Evolutionary conservation across 2,113 vertebrate species (phyloP).

Genomic region (Scartelaos histophorus): DNA sequence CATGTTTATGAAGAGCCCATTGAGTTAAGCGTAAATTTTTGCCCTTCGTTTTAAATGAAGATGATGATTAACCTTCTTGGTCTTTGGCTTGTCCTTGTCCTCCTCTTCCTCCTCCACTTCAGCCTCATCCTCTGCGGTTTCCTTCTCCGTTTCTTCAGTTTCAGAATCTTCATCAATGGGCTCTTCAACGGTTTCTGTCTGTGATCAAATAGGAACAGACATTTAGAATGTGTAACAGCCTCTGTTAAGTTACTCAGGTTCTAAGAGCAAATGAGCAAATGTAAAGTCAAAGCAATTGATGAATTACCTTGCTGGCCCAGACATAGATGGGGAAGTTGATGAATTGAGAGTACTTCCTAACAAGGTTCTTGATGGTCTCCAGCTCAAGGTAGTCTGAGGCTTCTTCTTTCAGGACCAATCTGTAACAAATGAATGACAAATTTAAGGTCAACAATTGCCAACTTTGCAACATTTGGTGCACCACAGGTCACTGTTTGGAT

Average conservation of each 20-base stretch:
- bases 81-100: conserved; percentile 96
- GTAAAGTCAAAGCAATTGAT: neutral
- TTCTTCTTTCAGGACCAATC: conserved; percentile 96
- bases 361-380: conserved; percentile 97
- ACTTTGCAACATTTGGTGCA: neutral
- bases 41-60: no score
- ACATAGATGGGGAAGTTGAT: conserved; percentile 99
- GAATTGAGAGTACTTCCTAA: conserved; percentile 97
- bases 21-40: neutral
- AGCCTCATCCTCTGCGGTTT: conserved; percentile 89
- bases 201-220: conserved; percentile 2
- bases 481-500: neutral
- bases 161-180: conserved; percentile 90
- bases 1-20: neutral
- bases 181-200: conserved; percentile 97
- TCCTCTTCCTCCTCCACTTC: conserved; percentile 96
- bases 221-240: neutral
- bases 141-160: conserved; percentile 87
- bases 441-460: neutral
- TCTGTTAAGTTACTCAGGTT: conserved; percentile 1
- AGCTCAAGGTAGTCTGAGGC: conserved; percentile 96
- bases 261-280: neutral
- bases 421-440: conserved; percentile 46
- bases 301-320: conserved; percentile 96
- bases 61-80: conserved; percentile 84